Base-by-base conservation (phyloP, 2,113 vertebrate species). In the Tretioscincus oriximinensis region DNA sequence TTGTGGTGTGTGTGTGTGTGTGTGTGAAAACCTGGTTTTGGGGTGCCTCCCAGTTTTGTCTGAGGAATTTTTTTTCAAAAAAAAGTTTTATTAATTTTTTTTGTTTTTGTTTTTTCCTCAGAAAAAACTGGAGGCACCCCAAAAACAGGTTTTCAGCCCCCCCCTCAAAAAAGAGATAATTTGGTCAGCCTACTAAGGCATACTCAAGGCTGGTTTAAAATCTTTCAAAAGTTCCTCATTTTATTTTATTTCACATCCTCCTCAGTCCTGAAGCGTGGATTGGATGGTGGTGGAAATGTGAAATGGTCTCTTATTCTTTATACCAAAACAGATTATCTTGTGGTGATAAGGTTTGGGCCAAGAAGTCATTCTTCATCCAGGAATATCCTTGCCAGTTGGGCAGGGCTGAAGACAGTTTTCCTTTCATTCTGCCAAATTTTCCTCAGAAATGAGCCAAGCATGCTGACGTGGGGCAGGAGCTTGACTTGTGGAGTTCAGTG, bases 351-450 rank as follows among this genome's bases (percentile, higher is more conserved):
- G 7, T 68, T 69, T 61, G 80, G 80, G 73, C 80, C 73, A 60
- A 68, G 49, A 69, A 61, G 66, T 4, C 31, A 75, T 64, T 65
- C 9, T 75, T 54, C 73, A 60, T 81, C 65, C 72, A 75, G 68
- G 73, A 75, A 60, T 81, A 75, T 51, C 73, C 63, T 81, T 28
- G 49, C 58, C 29, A 9, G n/a, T 24, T 5, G n/a, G 64, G 51
- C 64, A 76, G 26, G 49, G 11, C 64, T 45, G 31, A 60, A 54
- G 64, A 60, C 49, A 60, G 63, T 81, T 81, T 76, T 28, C n/a
- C 54, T 58, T 81, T 65, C 20, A 20, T 76, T 31, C 49, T 81
- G 73, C 80, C 80, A 81, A 76, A 26, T 76, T 76, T 68, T 73
- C 31, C 65, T 61, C 51, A 24, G 26, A 45, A 76, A 29, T 31